Conservation (phyloP, 2,888 invertebrate species). For the Palloptera scutellata region DNA sequence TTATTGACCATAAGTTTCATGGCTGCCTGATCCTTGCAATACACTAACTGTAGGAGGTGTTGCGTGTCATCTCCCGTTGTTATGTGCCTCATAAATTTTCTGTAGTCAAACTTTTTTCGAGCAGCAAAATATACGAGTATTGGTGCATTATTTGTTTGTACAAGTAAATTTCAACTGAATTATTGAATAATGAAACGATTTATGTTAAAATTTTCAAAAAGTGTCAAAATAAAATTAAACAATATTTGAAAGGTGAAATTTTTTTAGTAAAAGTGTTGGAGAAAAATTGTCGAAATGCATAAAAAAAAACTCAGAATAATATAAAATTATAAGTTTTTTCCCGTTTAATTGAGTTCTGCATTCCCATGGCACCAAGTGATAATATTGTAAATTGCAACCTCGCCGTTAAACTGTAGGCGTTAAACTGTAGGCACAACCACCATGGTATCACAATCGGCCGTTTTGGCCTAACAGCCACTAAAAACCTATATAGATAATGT, state of each 20-base stretch:
- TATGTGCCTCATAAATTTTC: conserved; percentile 56
- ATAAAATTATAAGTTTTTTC: not conserved
- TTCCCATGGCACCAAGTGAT: not conserved
- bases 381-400: not conserved
- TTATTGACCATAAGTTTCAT: conserved; percentile 47
- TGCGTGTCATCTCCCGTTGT: conserved; percentile 61
- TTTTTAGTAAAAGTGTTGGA: not conserved
- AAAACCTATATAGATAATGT: too few species aligned
- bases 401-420: not conserved
- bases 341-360: too few species aligned
- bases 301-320: not conserved
- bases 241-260: conserved; percentile 17
- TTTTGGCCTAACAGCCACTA: too few species aligned
- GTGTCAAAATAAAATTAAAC: conserved; percentile 38
- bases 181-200: conserved; percentile 55
- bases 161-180: conserved; percentile 55
- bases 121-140: conserved; percentile 39
- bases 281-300: not conserved
- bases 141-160: conserved; percentile 52
- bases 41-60: conserved; percentile 50
- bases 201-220: conserved; percentile 43
- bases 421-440: too few species aligned
- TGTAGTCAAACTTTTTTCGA: conserved; percentile 20
- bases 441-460: too few species aligned
- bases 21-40: too few species aligned